Evolutionary conservation across 2,113 vertebrate species (phyloP).

Genomic region (Passer montanus): DNA sequence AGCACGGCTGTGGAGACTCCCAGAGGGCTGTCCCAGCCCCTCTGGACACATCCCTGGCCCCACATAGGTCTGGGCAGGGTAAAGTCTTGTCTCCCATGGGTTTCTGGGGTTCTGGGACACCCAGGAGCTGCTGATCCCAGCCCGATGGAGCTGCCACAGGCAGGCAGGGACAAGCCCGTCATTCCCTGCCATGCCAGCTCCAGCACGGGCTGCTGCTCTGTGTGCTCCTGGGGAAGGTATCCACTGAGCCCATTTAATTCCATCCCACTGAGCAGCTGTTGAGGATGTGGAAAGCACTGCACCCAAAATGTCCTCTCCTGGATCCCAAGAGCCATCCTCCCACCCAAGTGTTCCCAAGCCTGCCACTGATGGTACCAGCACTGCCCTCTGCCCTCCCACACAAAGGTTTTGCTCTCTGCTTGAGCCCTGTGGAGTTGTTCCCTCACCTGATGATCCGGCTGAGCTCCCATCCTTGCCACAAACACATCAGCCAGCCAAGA

Average conservation of each 20-base stretch:
- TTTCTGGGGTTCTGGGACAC: background rate
- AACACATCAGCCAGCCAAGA: background rate
- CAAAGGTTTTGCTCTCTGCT: background rate
- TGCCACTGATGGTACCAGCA: fast-evolving
- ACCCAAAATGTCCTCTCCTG: background rate
- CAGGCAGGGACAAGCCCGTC: background rate
- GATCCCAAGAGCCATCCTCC: background rate
- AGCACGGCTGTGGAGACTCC: background rate
- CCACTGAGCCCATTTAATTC: background rate
- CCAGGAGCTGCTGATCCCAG: background rate
- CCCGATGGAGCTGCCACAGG: background rate
- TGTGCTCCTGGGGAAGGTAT: background rate
- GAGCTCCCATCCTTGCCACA: background rate
- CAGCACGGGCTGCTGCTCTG: background rate
- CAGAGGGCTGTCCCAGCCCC: background rate
- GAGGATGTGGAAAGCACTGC: background rate
- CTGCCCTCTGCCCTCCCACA: background rate
- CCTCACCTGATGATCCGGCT: background rate
- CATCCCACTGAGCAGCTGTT: background rate
- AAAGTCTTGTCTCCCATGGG: fast-evolving
- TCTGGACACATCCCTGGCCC: background rate
- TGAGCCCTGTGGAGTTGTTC: background rate
- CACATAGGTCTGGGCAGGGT: background rate
- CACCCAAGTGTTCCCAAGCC: fast-evolving
- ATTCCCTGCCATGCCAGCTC: background rate